Conservation (phyloP, 2,113 vertebrate species). For the Taurulus bubalis region DNA sequence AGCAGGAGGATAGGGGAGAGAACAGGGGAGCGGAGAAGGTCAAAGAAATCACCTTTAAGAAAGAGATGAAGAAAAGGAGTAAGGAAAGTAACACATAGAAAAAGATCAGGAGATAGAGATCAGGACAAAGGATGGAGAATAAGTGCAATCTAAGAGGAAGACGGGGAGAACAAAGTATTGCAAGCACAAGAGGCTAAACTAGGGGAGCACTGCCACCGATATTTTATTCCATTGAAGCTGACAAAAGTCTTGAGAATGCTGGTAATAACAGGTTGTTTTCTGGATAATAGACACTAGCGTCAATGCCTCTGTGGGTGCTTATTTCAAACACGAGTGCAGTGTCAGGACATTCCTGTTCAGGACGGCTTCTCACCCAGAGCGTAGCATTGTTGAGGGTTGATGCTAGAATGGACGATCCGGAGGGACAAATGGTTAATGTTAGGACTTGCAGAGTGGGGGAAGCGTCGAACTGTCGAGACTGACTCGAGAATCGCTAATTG, state of each 20-base stretch:
- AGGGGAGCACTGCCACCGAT: neutral
- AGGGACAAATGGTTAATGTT: neutral
- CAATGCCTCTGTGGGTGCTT: neutral
- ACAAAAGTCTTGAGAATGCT: conserved; percentile 5
- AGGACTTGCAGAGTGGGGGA: neutral
- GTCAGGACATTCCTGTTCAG: neutral
- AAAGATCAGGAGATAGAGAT: conserved; percentile 44
- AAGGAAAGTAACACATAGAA: conserved; percentile 22
- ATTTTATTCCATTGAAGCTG: neutral
- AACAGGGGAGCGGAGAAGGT: conserved; percentile 65
- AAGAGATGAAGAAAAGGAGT: conserved; percentile 37
- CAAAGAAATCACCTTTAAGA: conserved; percentile 58
- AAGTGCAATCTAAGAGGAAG: conserved; percentile 6
- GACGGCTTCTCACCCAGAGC: neutral
- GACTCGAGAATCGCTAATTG: neutral
- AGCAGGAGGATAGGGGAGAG: conserved; percentile 51
- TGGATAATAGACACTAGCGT: neutral
- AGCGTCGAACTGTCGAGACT: neutral
- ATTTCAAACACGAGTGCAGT: neutral
- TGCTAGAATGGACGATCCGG: neutral
- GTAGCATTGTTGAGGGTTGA: neutral
- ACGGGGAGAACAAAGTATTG: conserved; percentile 22
- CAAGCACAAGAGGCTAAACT: neutral
- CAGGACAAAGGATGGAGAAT: conserved; percentile 14
- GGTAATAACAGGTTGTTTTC: neutral